These are phyloP conservation scores for Whitmania pigra DNA, from an alignment of 1,140 invertebrate genomes.

Conservation along the genomic window DNA sequence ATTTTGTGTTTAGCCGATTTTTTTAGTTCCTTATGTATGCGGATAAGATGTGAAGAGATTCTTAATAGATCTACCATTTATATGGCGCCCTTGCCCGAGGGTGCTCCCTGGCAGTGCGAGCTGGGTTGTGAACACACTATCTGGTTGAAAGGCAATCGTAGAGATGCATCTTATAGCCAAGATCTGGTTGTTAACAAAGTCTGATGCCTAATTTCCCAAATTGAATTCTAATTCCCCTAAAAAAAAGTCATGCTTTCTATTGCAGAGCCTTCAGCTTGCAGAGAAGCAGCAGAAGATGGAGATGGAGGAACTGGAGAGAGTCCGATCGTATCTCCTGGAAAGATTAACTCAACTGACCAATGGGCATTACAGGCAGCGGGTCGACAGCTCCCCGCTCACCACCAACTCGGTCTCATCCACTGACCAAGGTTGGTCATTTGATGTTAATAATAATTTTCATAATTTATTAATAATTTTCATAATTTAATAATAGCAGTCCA, in stretches of 20 bases:
- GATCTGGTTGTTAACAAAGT: not conserved
- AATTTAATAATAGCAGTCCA: too few relatives aligned
- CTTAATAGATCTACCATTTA: too few relatives aligned
- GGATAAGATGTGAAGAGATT: too few relatives aligned
- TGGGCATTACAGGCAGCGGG: conserved; percentile 3
- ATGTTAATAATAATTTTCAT: too few relatives aligned
- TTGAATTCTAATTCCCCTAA: not conserved
- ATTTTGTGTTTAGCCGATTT: too few relatives aligned
- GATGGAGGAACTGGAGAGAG: not conserved
- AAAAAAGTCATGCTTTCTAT: not conserved
- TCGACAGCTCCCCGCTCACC: conserved; percentile 2
- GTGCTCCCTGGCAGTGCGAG: too few relatives aligned
- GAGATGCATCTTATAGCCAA: not conserved
- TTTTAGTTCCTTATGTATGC: too few relatives aligned
- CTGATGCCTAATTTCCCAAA: not conserved
- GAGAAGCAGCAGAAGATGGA: not conserved
- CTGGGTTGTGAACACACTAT: too few relatives aligned
- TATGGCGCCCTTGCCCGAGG: too few relatives aligned
- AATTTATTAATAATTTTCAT: too few relatives aligned
- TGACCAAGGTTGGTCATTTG: too few relatives aligned
- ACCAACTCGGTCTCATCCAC: not conserved
- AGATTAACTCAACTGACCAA: conserved; percentile 4
- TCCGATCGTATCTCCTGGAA: not conserved
- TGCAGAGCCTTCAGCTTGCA: conserved; percentile 12
- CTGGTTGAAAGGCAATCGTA: not conserved